phyloP scores from a whole-genome alignment of 2,797 vertebrate species.

The Anomalospiza imberbis region DNA sequence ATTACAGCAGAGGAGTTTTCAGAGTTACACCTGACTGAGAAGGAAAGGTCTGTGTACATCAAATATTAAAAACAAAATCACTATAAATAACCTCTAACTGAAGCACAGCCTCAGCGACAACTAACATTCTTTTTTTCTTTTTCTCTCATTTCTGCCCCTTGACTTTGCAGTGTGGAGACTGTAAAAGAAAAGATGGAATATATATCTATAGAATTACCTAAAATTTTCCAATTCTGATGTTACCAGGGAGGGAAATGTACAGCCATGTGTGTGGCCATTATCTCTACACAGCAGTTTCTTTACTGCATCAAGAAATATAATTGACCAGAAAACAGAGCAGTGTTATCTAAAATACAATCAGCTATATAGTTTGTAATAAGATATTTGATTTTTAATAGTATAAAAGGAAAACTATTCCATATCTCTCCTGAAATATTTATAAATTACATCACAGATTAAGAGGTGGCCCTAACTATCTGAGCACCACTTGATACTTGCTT shows the following conservation, averaged over 20 bases:
- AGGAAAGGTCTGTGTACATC: slow-evolving; percentile 48
- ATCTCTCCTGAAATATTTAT: slow-evolving; percentile 12
- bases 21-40: slow-evolving; percentile 53
- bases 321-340: neutral
- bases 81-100: slow-evolving; percentile 54
- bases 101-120: slow-evolving; percentile 16
- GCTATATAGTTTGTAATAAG: neutral
- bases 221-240: neutral
- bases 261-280: neutral
- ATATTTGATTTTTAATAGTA: neutral
- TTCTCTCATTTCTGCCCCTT: slow-evolving; percentile 30
- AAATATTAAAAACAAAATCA: slow-evolving; percentile 58
- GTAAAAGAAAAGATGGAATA: neutral
- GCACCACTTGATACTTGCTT: slow-evolving; percentile 53
- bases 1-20: neutral
- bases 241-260: neutral
- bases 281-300: neutral
- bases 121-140: neutral
- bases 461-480: slow-evolving; percentile 8
- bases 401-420: neutral
- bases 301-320: neutral
- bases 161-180: neutral
- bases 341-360: neutral
- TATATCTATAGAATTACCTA: neutral
- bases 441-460: neutral